phyloP scores from a whole-genome alignment of 1,140 invertebrate genomes.

The Marisa cornuarietis region DNA sequence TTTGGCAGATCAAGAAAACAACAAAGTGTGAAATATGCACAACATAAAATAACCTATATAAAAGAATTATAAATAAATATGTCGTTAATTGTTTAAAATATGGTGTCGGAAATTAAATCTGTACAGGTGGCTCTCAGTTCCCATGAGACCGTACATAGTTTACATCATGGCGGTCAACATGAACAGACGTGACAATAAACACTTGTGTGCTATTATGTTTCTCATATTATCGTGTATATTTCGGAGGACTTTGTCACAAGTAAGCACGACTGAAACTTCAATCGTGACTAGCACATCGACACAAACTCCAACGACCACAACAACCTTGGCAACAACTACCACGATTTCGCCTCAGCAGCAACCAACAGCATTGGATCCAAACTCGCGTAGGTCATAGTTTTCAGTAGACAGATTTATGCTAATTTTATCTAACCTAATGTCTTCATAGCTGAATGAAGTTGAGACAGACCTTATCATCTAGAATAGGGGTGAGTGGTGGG shows the following conservation, averaged over 20 bases:
- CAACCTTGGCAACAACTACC: slow-evolving; percentile 26
- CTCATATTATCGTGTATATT: not conserved
- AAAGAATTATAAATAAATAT: not conserved
- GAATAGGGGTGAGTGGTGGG: too few relatives aligned
- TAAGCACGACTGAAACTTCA: not conserved
- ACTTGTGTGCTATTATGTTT: slow-evolving; percentile 9
- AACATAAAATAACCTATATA: not conserved
- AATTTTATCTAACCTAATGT: too few relatives aligned
- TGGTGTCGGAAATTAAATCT: not conserved
- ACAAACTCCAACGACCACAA: slow-evolving; percentile 21
- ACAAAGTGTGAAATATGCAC: not conserved
- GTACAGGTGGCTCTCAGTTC: not conserved
- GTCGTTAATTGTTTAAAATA: not conserved
- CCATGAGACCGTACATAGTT: slow-evolving; percentile 37
- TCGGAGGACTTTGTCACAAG: slow-evolving; percentile 1
- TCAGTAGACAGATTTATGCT: too few relatives aligned
- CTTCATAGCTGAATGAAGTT: too few relatives aligned
- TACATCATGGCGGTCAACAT: slow-evolving; percentile 48
- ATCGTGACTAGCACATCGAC: slow-evolving; percentile 2
- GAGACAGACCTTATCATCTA: too few relatives aligned
- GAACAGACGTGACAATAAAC: slow-evolving; percentile 26
- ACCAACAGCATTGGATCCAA: slow-evolving; percentile 30
- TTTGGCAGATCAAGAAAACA: not conserved
- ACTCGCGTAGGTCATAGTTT: slow-evolving; percentile 17
- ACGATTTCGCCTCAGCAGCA: slow-evolving; percentile 32